Base-by-base conservation (phyloP, 1,140 invertebrate genomes). In the Cyclina sinensis region DNA sequence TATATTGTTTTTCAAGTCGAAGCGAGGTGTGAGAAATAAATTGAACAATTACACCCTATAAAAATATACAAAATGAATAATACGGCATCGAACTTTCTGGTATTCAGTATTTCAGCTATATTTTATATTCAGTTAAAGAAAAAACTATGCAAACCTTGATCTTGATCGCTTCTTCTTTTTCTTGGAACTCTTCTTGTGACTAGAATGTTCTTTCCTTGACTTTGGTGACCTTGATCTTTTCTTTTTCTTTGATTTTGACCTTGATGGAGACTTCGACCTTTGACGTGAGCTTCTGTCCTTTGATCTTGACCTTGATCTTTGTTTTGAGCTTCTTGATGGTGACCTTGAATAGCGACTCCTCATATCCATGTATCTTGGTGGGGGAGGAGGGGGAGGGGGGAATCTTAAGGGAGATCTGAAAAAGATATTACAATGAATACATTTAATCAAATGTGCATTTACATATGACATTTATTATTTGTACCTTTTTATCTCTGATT, bases 181-280 rank as follows among this genome's bases (percentile, higher is more conserved):
- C 74, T 84, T 89, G 12, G 76, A 85, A 46, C 70, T 76, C 30
- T 78, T 89, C 46, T 27, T 89, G 21, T 54, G 73, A 46, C 54
- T 84, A 59, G 70, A 78, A 59, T 85, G 70, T 43, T 84, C 57
- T 76, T 82, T 78, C 35, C 51, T 86, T 24, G 78, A 78, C n/a
- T 54, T 81, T 59, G 89, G 83, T 82, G 86, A 90, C 54, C 74
- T 86, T 83, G 87, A 91, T 54, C 88, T 86, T 84, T 86, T 89
- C 21, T 70, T 86, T 70, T 90, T 83, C 79, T 90, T 88, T 48
- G 88, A 88, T 62, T 89, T 92, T 87, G 87, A 88, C 32, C 78
- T 89, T 65, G 57, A 48, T 39, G 74, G 59, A 59, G 89, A 90
- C 78, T 51, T 46, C 46, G 84, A 88, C 43, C 79, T 86, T 65